Percentiles rank a stretch among this genome's conserved stretches.
Evolutionary conservation across 2,888 invertebrate species (phyloP).

Genomic region (Latrodectus elegans): DNA sequence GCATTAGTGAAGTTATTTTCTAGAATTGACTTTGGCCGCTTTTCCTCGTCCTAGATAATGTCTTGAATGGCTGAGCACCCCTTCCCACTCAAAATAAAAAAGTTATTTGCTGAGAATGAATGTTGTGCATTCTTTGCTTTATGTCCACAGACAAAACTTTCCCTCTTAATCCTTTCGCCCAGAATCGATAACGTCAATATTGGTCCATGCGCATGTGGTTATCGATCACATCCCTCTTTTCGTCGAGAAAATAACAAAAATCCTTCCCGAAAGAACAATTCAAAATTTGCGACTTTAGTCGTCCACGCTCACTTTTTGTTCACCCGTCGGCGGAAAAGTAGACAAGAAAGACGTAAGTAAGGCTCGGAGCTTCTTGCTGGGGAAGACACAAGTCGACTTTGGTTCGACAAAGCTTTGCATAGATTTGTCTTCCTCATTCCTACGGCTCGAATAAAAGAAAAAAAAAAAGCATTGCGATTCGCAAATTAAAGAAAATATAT

Average conservation of each 20-base stretch:
- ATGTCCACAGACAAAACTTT: conserved; percentile 67
- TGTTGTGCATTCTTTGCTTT: conserved; percentile 56
- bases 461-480: too few relatives aligned
- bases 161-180: conserved; percentile 53
- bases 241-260: conserved; percentile 57
- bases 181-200: conserved; percentile 68
- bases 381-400: too few relatives aligned
- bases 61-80: not conserved
- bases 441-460: too few relatives aligned
- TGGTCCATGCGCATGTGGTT: conserved; percentile 67
- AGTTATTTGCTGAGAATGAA: conserved; percentile 38
- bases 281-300: not conserved
- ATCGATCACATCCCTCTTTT: conserved; percentile 60
- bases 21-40: conserved; percentile 6
- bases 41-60: not conserved
- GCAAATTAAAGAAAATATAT: too few relatives aligned
- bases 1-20: too few relatives aligned
- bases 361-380: too few relatives aligned
- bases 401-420: too few relatives aligned
- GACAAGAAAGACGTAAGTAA: too few relatives aligned
- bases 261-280: conserved; percentile 13
- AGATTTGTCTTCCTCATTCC: too few relatives aligned
- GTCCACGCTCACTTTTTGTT: too few relatives aligned
- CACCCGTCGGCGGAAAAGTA: too few relatives aligned
- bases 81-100: not conserved